Base-by-base conservation (phyloP, 2,888 invertebrate genomes). In the Schrankia costaestrigalis region DNA sequence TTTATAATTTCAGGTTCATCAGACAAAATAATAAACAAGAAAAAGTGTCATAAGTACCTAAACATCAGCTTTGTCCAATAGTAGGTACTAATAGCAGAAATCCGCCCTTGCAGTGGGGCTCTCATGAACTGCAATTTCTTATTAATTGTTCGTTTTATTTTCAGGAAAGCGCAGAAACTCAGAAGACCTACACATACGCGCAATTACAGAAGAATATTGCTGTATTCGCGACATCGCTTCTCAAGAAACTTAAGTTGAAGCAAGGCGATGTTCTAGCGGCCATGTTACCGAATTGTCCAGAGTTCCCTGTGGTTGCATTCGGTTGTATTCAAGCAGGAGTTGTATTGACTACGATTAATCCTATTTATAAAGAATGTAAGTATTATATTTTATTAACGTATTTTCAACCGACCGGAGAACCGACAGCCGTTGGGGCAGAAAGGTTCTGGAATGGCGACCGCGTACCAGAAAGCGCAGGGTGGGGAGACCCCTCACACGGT, bases 241-340 rank as follows among this genome's bases (percentile, higher is more conserved):
- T 91, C 41, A 89, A 90, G 47, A 90, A 91, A 54, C 83, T 94
- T 25, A 91, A 92, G 10, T 63, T 94, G 11, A 83, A 84, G 24
- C 81, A 86, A 8, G 90, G 91, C 0, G 93, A 95, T 59, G 90
- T 93, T 0, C 75, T 95, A 2, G 93, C 91, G 0, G 62, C 93
- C 1, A 89, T 94, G 49, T 56, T 94, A 37, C 93, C 94, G 1
- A 95, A 95, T 67, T 70, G 91, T 31, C 95, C 95, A 0, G 95
- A 95, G 72, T 93, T 91, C 61, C 89, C 92, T 0, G 90, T 94
- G 8, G 89, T 90, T 0, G 78, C 90, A 0, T 75, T 94, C 32
- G 95, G 94, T 0, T 78, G 89, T 7, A 56, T 93, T n/a, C 91
- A 93, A 58, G 94, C 93, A 18, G 93, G 93, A 0, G 78, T 94